Conservation (phyloP, 2,113 vertebrate species). For the Pelecanus crispus region DNA sequence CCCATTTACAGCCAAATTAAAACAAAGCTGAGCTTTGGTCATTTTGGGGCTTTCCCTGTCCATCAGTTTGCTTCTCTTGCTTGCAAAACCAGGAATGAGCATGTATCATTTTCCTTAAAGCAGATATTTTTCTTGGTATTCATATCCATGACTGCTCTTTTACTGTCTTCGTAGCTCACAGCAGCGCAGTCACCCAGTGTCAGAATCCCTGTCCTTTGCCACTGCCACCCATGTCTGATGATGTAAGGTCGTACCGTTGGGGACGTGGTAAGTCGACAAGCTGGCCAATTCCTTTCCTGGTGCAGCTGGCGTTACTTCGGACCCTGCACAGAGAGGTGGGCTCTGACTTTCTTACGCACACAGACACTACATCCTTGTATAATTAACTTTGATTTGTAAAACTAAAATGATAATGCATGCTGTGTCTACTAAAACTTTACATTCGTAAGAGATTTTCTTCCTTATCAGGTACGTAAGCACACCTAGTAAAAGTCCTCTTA, state of each 20-base stretch:
- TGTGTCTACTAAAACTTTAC: background rate
- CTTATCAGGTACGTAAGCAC: background rate
- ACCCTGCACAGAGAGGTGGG: background rate
- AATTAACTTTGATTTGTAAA: background rate
- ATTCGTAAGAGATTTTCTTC: background rate
- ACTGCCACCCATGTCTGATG: background rate
- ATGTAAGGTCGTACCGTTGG: rapidly evolving
- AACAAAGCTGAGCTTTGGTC: background rate
- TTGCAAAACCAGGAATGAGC: background rate
- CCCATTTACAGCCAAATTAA: background rate
- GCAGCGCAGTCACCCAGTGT: background rate
- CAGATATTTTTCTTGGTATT: background rate
- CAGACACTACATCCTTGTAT: background rate
- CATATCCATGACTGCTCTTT: background rate
- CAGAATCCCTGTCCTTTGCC: background rate
- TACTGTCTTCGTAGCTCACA: background rate
- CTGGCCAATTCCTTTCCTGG: background rate
- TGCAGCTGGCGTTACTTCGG: background rate
- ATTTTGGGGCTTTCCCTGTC: background rate
- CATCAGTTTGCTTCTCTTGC: background rate
- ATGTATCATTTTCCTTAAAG: background rate
- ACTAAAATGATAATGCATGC: background rate
- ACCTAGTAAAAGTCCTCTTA: background rate
- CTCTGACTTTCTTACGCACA: background rate
- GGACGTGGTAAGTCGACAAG: rapidly evolving